phyloP scores from a whole-genome alignment of 1,140 invertebrate genomes.

The Drosophila takahashii region DNA sequence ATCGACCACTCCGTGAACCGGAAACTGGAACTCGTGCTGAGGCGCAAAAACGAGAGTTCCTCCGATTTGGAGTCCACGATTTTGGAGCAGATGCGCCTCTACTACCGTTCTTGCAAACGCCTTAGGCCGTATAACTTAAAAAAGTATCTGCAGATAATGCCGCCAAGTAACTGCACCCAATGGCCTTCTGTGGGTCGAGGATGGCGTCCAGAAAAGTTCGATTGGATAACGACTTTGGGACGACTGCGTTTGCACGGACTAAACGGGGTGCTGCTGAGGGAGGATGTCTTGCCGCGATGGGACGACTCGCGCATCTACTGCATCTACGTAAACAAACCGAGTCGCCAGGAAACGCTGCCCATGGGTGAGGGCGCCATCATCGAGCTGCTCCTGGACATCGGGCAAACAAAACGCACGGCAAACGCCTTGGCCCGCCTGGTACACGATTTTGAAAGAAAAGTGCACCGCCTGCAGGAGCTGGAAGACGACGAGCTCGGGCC shows the following conservation, averaged over 20 bases:
- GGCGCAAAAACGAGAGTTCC: conserved; percentile 39
- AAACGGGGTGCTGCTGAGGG: conserved; percentile 72
- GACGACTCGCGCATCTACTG: conserved; percentile 69
- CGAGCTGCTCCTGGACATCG: conserved; percentile 75
- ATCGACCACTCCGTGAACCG: conserved; percentile 66
- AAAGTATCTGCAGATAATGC: conserved; percentile 71
- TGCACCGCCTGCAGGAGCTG: conserved; percentile 74
- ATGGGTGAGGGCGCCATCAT: conserved; percentile 79
- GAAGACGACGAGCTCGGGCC: conserved; percentile 72
- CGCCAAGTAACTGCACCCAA: conserved; percentile 45
- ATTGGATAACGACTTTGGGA: conserved; percentile 70
- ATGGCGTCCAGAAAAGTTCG: conserved; percentile 65
- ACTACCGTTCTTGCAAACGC: conserved; percentile 77
- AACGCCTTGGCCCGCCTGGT: conserved; percentile 72
- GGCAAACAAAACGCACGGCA: conserved; percentile 73
- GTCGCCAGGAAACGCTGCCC: conserved; percentile 61
- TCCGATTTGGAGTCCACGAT: conserved; percentile 26
- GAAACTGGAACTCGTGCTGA: conserved; percentile 61
- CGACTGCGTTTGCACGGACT: conserved; percentile 66
- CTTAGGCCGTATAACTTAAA: conserved; percentile 80
- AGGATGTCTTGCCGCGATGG: conserved; percentile 76
- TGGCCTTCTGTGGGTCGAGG: conserved; percentile 70
- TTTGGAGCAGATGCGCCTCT: conserved; percentile 58
- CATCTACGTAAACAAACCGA: conserved; percentile 75
- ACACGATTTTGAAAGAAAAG: conserved; percentile 60